Conservation (phyloP, 1,140 invertebrate genomes). For the Sitophilus oryzae region DNA sequence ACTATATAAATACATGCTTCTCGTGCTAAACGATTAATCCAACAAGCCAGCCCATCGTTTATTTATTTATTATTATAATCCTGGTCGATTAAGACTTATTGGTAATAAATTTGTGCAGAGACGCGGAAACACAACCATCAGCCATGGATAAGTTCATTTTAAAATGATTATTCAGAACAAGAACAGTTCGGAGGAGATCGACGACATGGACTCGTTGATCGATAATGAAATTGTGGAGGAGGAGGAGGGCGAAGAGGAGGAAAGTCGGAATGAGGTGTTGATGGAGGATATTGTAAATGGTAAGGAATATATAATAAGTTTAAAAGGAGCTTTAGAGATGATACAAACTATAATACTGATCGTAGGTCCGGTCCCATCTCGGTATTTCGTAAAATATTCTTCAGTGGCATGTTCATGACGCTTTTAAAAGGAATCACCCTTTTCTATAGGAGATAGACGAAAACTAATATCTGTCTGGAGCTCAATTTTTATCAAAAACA, state of each 20-base stretch:
- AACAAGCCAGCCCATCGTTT: background rate
- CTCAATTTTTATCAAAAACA: too few relatives aligned
- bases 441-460: too few relatives aligned
- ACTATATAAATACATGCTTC: too few relatives aligned
- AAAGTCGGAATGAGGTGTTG: background rate
- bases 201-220: slow-evolving; percentile 13
- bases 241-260: slow-evolving; percentile 11
- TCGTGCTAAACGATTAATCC: too few relatives aligned
- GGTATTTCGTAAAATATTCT: too few relatives aligned
- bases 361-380: too few relatives aligned
- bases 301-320: too few relatives aligned
- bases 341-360: too few relatives aligned
- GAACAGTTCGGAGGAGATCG: background rate
- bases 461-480: too few relatives aligned
- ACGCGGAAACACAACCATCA: background rate
- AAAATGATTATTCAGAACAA: slow-evolving; percentile 17
- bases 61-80: slow-evolving; percentile 12
- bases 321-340: too few relatives aligned
- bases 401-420: too few relatives aligned
- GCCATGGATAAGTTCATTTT: background rate
- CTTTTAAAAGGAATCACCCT: too few relatives aligned
- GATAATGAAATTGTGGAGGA: slow-evolving; percentile 17
- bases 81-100: background rate
- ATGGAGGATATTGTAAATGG: slow-evolving; percentile 8
- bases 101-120: background rate